These are phyloP conservation scores for Lipophrys pholis DNA, from an alignment of 2,113 vertebrate genomes.

Conservation along the genomic window DNA sequence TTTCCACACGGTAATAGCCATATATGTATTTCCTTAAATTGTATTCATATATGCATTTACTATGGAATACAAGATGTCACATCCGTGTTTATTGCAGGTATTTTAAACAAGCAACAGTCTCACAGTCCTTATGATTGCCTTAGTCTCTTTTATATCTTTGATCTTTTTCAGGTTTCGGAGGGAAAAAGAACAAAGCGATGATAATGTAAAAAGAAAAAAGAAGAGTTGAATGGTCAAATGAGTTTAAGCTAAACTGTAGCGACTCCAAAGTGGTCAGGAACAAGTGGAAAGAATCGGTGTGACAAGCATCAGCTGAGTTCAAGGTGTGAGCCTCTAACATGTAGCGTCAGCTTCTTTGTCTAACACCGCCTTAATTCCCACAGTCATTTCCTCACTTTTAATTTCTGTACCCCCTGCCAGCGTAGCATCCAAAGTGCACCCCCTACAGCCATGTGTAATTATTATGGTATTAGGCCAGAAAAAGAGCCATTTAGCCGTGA, in stretches of 20 bases:
- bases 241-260: slow-evolving; percentile 41
- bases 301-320: slow-evolving; percentile 76
- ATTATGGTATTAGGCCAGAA: slow-evolving; percentile 83
- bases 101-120: slow-evolving; percentile 1
- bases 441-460: slow-evolving; percentile 81
- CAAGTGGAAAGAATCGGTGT: slow-evolving; percentile 71
- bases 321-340: slow-evolving; percentile 67
- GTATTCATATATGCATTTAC: no score
- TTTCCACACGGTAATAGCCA: no score
- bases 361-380: slow-evolving; percentile 67
- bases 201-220: slow-evolving; percentile 28
- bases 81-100: neutral
- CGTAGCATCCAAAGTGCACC: slow-evolving; percentile 71
- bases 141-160: neutral
- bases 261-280: slow-evolving; percentile 46
- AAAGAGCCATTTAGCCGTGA: slow-evolving; percentile 73
- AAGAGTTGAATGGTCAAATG: slow-evolving; percentile 30
- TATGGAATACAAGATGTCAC: neutral
- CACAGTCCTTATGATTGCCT: neutral
- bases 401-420: slow-evolving; percentile 68
- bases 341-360: slow-evolving; percentile 76
- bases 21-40: no score
- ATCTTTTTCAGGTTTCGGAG: neutral
- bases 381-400: slow-evolving; percentile 81
- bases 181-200: slow-evolving; percentile 31